A percentile compares a stretch with the other conserved stretches of the same genome.
These are phyloP conservation scores for Drosophila fungiperda DNA, from an alignment of 2,888 invertebrate species.

Conservation along the genomic window DNA sequence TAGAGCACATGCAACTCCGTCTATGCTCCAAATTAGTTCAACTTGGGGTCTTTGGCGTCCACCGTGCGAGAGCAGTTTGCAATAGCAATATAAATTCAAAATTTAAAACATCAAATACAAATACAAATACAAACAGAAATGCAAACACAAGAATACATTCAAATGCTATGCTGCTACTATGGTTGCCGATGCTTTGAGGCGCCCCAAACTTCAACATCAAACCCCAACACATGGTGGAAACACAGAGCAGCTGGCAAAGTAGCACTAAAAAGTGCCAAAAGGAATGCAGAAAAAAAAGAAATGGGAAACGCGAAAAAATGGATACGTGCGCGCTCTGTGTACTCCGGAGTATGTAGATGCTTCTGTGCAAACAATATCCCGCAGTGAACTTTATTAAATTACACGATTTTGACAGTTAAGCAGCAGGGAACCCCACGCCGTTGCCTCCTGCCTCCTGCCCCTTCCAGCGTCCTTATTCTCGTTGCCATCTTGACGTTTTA, in stretches of 20 bases:
- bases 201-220: neutral
- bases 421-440: slow-evolving; percentile 41
- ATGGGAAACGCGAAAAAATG: slow-evolving; percentile 36
- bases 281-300: neutral
- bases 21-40: neutral
- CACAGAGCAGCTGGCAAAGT: slow-evolving; percentile 65
- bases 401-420: slow-evolving; percentile 84
- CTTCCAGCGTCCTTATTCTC: neutral
- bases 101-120: slow-evolving; percentile 22
- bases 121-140: slow-evolving; percentile 16
- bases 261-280: slow-evolving; percentile 40
- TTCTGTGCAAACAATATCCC: slow-evolving; percentile 79
- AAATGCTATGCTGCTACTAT: slow-evolving; percentile 18
- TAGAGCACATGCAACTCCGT: neutral
- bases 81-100: slow-evolving; percentile 27
- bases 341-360: slow-evolving; percentile 31
- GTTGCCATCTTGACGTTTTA: slow-evolving; percentile 25
- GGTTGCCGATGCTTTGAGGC: slow-evolving; percentile 20
- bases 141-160: slow-evolving; percentile 15
- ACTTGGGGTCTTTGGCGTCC: neutral
- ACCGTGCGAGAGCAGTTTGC: slow-evolving; percentile 8
- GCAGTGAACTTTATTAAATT: slow-evolving; percentile 85
- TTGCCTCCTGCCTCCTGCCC: slow-evolving; percentile 3
- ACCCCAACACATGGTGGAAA: slow-evolving; percentile 4
- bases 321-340: slow-evolving; percentile 20